Percentiles rank a stretch among this genome's conserved stretches.
These are phyloP conservation scores for Carcharodon carcharias DNA, from an alignment of 2,797 vertebrate species.

Conservation along the genomic window DNA sequence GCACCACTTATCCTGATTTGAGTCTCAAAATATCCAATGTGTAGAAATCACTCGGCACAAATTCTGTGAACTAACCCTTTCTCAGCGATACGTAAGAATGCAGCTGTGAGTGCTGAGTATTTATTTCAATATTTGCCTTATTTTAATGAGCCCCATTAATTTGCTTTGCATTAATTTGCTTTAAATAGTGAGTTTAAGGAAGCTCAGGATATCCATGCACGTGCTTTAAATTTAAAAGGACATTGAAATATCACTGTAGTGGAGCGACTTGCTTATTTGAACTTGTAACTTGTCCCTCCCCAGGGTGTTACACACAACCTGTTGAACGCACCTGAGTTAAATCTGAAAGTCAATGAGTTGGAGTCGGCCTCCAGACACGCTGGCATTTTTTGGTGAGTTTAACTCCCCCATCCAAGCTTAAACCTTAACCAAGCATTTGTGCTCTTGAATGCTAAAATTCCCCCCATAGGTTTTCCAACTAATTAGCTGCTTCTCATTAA, in stretches of 20 bases:
- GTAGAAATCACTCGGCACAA: background rate
- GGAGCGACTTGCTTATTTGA: background rate
- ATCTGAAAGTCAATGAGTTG: background rate
- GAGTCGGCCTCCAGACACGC: background rate
- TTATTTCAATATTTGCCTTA: background rate
- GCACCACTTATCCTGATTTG: background rate
- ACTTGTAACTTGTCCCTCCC: background rate
- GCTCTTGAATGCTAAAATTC: background rate
- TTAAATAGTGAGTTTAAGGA: background rate
- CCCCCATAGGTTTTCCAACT: background rate
- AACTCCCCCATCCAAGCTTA: background rate
- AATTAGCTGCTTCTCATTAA: background rate
- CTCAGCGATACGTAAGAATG: background rate
- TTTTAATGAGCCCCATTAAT: conserved; percentile 6
- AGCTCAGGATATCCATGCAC: background rate
- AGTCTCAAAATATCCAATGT: background rate
- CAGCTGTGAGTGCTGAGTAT: background rate
- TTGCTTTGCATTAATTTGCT: background rate
- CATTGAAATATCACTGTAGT: background rate
- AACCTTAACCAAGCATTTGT: too few species aligned
- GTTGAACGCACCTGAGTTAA: background rate
- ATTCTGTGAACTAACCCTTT: background rate
- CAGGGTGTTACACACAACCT: background rate
- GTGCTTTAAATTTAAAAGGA: background rate
- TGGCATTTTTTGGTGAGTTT: background rate